Conservation (phyloP, 1,140 invertebrate genomes). For the Hylyphantes graminicola region DNA sequence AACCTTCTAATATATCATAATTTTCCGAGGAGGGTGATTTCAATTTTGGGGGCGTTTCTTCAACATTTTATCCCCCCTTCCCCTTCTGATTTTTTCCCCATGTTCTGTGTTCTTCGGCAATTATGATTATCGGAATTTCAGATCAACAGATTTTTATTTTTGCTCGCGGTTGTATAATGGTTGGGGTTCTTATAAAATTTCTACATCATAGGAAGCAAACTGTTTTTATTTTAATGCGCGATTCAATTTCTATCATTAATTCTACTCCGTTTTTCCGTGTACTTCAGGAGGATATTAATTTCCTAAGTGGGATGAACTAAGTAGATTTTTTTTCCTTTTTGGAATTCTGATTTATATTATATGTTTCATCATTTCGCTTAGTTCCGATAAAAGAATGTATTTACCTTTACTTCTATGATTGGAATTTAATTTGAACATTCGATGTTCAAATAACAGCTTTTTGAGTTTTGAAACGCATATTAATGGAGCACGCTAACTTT, state of each 20-base stretch:
- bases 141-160: background rate
- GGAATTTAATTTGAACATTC: too few relatives aligned
- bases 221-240: too few relatives aligned
- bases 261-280: background rate
- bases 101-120: background rate
- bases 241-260: background rate
- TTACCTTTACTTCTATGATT: too few relatives aligned
- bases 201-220: too few relatives aligned
- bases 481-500: too few relatives aligned
- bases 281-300: background rate
- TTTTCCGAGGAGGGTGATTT: constrained; percentile 20
- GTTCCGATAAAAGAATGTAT: too few relatives aligned
- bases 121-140: background rate
- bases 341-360: background rate
- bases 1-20: constrained; percentile 42
- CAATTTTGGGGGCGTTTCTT: constrained; percentile 33
- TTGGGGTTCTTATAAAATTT: too few relatives aligned
- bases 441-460: too few relatives aligned
- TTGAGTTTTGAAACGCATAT: too few relatives aligned
- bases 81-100: background rate
- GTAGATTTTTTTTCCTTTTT: background rate
- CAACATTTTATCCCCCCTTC: too few relatives aligned
- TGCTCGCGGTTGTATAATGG: too few relatives aligned
- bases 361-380: too few relatives aligned
- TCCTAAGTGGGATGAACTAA: background rate